Conservation (phyloP, 2,113 vertebrate species). For the Cyphomyrus plagiostoma region DNA sequence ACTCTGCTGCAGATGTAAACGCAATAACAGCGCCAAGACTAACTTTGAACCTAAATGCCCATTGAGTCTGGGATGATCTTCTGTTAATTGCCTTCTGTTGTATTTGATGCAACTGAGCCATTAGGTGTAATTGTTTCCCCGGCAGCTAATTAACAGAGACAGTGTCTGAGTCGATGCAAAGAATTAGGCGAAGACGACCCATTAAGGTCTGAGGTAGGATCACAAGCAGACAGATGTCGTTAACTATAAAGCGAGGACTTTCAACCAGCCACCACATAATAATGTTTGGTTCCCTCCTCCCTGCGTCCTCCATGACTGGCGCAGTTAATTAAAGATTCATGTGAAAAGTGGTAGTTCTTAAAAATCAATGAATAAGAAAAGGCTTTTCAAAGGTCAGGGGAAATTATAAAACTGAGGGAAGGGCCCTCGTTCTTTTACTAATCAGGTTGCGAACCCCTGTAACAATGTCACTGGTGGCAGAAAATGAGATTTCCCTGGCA, state of each 20-base stretch:
- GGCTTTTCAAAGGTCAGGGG: neutral
- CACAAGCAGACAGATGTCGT: neutral
- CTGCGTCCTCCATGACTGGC: neutral
- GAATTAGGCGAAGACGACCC: slow-evolving; percentile 4
- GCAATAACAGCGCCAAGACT: neutral
- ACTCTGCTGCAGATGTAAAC: neutral
- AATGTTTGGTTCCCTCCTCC: neutral
- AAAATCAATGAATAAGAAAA: neutral
- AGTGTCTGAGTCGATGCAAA: neutral
- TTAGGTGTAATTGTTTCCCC: slow-evolving; percentile 4
- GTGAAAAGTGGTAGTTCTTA: neutral
- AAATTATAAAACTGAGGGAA: neutral
- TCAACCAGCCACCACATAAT: neutral
- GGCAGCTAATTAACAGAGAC: slow-evolving; percentile 14
- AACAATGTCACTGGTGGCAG: neutral
- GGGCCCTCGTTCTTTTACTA: neutral
- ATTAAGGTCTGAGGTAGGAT: neutral
- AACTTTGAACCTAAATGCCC: neutral
- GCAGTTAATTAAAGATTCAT: neutral
- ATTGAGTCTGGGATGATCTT: neutral
- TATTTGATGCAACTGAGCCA: slow-evolving; percentile 1
- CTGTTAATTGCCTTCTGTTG: neutral
- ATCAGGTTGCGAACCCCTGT: neutral
- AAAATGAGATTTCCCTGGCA: neutral
- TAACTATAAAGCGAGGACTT: neutral